Evolutionary conservation across 2,888 invertebrate species (phyloP), one percentile per base, ranked within the genome.

Genomic region (Unio delphinus): DNA sequence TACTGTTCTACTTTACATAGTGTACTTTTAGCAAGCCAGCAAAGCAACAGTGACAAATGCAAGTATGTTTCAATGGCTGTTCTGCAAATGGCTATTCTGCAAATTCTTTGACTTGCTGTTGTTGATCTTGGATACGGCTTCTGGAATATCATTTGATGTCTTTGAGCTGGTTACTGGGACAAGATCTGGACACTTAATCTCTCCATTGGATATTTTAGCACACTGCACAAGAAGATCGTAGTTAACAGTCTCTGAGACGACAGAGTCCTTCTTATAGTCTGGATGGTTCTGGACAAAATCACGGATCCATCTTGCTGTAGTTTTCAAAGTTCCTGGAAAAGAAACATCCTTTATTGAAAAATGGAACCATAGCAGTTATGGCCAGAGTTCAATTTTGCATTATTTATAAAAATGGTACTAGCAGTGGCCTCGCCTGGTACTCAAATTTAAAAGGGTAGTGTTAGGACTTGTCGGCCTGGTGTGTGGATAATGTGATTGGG

Each of bases 301-400:
- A 64, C 99, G 93, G 88, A 98, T 95, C 97, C 98, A 99, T 55
- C 95, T 92, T 60, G 99, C 99, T 82, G 97, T 96, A 67, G 99
- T 99, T 87, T 94, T 92, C 68, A 98, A 93, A 89, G 96, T 95
- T 54, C 98, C 98, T 82, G 80, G 4, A 82, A 76, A 30, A 66
- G 54, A 45, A 65, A 23, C 57, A 62, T 11, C 65, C 54, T 17
- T 34, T 55, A 15, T 18, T 62, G n/a, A n/a, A 62, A 23, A 30
- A 28, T 28, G 28, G 30, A 28, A 45, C 15, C 5, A 45, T 34
- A 62, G 17, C 17, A 20, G 23, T 4, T 15, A 45, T 45, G 15
- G 45, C 45, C 45, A 45, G 15, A 45, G 3, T 15, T 45, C 45
- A 45, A 11, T 45, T 45, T 45, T 45, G 8, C 45, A 45, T 45